Percentiles rank a stretch among this genome's conserved stretches.
These are phyloP conservation scores for Rana temporaria DNA, from an alignment of 2,113 vertebrate species.

Conservation along the genomic window DNA sequence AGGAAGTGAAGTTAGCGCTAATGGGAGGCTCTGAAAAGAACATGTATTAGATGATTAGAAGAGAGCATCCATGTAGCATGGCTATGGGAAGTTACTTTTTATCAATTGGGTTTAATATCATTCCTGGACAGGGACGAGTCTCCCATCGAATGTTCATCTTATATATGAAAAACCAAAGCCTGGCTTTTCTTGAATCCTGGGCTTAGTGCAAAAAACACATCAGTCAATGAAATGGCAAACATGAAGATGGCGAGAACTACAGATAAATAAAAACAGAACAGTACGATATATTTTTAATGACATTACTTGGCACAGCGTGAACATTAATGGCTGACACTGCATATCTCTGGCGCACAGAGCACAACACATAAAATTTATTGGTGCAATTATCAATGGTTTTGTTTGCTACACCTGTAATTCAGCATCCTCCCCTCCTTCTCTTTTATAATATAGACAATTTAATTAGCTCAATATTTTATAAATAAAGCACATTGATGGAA, in stretches of 20 bases:
- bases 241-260: slow-evolving; percentile 7
- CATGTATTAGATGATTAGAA: no score
- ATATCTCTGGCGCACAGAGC: slow-evolving; percentile 30
- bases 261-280: slow-evolving; percentile 20
- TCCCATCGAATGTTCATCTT: not conserved
- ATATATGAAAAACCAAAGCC: not conserved
- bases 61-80: no score
- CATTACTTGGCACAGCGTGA: slow-evolving; percentile 13
- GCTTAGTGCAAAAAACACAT: not conserved
- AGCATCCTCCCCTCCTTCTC: slow-evolving; percentile 23
- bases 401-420: slow-evolving; percentile 47
- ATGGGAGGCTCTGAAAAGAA: no score
- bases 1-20: no score
- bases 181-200: not conserved
- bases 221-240: slow-evolving; percentile 12
- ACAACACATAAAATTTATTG: slow-evolving; percentile 30
- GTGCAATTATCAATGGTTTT: slow-evolving; percentile 41
- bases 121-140: not conserved
- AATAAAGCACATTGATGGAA: slow-evolving; percentile 51
- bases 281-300: slow-evolving; percentile 26
- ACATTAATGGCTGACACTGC: slow-evolving; percentile 25
- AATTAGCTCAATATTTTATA: slow-evolving; percentile 52
- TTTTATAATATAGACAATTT: slow-evolving; percentile 35
- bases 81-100: no score
- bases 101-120: no score